Base-by-base conservation (phyloP, 2,113 vertebrate genomes). In the Halichoerus grypus region DNA sequence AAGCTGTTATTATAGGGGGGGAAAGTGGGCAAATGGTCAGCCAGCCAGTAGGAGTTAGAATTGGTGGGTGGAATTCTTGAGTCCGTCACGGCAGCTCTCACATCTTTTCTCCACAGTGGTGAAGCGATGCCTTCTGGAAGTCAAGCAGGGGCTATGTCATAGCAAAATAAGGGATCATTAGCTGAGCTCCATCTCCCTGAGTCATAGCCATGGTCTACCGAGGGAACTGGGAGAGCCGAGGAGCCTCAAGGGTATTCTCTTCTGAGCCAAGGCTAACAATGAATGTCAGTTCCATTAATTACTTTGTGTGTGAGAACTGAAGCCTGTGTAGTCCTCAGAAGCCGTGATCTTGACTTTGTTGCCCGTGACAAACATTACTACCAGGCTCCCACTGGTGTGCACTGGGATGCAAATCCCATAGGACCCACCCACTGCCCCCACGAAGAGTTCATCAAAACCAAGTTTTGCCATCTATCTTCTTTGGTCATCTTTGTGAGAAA, bases 391-490 rank as follows among this genome's bases (percentile, higher is more conserved):
- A 31, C n/a, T n/a, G 33, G 85, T 33, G 69, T 57, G 6, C 33
- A 26, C 59, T 71, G 22, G 49, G n/a, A 28, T 69, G 61, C 81
- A 36, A 28, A 80, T 55, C 33, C 80, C 53, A 13, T 7, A 72
- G 46, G 9, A 63, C 51, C 22, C 36, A 53, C 33, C 55, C 16
- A 18, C 31, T 36, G 13, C 14, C 9, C 46, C 67, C 12, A 28
- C 65, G 87, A 79, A 88, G 21, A 76, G 88, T 51, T 88, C 67
- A 51, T 61, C 67, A 61, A 92, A 59, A 92, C n/a, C 31, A 59
- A 46, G 9, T 69, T 86, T 92, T 77, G n/a, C 51, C 63, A 88
- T 76, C 69, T 71, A 71, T 84, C 69, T 88, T 87, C 59, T 88
- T 61, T 28, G n/a, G 26, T 88, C 39, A 26, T 61, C 59, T 83